Evolutionary conservation across 2,797 vertebrate genomes (phyloP).

Genomic region (Trachurus trachurus): DNA sequence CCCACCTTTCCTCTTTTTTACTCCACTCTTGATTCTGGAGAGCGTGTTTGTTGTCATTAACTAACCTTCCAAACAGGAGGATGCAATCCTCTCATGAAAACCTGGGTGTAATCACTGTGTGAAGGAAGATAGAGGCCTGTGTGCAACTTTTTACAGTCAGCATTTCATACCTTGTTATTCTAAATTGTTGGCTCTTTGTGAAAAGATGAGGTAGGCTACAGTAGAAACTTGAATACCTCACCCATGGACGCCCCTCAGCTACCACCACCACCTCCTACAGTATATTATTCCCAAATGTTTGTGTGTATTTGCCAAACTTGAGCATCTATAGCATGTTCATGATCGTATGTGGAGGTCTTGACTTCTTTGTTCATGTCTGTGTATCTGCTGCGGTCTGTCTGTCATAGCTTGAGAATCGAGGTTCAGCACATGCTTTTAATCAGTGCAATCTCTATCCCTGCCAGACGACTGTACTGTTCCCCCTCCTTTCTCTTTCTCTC

Average conservation of each 20-base stretch:
- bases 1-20: conserved; percentile 22
- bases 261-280: conserved; percentile 7
- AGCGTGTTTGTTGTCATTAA: conserved; percentile 58
- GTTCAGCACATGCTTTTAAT: conserved; percentile 79
- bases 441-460: conserved; percentile 54
- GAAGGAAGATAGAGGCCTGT: conserved; percentile 10
- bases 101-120: background rate
- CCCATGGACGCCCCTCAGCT: conserved; percentile 8
- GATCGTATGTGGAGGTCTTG: conserved; percentile 39
- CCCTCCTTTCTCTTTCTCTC: conserved; percentile 28
- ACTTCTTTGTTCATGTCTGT: conserved; percentile 56
- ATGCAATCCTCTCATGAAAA: background rate
- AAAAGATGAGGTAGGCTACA: conserved; percentile 29
- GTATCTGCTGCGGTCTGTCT: conserved; percentile 64
- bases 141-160: conserved; percentile 1
- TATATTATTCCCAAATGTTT: conserved; percentile 60
- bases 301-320: conserved; percentile 2
- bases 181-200: conserved; percentile 13
- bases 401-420: conserved; percentile 57
- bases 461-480: conserved; percentile 53
- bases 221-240: conserved; percentile 28
- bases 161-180: conserved; percentile 25
- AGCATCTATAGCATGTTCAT: conserved; percentile 11
- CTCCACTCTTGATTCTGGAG: conserved; percentile 37
- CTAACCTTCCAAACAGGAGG: conserved; percentile 37